These are phyloP conservation scores for Xanthorhoe designata DNA, from an alignment of 2,888 invertebrate genomes.

Conservation along the genomic window DNA sequence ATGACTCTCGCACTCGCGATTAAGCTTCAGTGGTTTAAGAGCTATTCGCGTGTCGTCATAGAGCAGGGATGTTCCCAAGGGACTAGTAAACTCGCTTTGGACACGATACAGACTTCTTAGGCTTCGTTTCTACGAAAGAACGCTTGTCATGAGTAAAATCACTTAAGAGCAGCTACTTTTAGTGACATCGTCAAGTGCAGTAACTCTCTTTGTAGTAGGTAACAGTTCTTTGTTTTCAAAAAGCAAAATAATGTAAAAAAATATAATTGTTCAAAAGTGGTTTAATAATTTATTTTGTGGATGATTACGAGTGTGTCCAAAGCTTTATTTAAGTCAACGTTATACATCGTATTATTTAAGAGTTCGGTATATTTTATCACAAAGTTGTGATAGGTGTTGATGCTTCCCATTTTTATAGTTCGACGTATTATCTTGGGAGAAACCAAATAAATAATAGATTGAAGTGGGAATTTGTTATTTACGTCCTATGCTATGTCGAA, in stretches of 20 bases:
- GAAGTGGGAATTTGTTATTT: not conserved
- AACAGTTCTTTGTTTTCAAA: not conserved
- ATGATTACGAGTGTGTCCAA: not conserved
- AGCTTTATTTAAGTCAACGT: slow-evolving; percentile 29
- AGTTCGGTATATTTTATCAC: slow-evolving; percentile 39
- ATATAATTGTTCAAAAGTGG: too few relatives aligned
- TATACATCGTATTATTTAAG: slow-evolving; percentile 47
- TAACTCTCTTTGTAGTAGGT: not conserved
- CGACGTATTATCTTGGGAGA: slow-evolving; percentile 31
- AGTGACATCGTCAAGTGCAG: not conserved
- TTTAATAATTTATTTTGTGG: too few relatives aligned
- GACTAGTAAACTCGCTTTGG: slow-evolving; percentile 51
- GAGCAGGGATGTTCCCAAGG: slow-evolving; percentile 51
- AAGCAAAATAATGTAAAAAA: too few relatives aligned
- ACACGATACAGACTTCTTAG: slow-evolving; percentile 48
- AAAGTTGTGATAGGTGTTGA: slow-evolving; percentile 34
- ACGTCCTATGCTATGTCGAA: not conserved
- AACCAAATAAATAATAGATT: slow-evolving; percentile 30
- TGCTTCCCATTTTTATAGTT: slow-evolving; percentile 37
- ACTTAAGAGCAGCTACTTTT: not conserved
- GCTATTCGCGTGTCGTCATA: slow-evolving; percentile 57
- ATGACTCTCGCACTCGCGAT: slow-evolving; percentile 55
- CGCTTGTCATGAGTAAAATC: slow-evolving; percentile 7
- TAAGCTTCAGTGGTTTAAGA: slow-evolving; percentile 52
- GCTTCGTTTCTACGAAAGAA: slow-evolving; percentile 21